These are phyloP conservation scores for Amphilophus citrinellus DNA, from an alignment of 2,113 vertebrate genomes.

Conservation along the genomic window DNA sequence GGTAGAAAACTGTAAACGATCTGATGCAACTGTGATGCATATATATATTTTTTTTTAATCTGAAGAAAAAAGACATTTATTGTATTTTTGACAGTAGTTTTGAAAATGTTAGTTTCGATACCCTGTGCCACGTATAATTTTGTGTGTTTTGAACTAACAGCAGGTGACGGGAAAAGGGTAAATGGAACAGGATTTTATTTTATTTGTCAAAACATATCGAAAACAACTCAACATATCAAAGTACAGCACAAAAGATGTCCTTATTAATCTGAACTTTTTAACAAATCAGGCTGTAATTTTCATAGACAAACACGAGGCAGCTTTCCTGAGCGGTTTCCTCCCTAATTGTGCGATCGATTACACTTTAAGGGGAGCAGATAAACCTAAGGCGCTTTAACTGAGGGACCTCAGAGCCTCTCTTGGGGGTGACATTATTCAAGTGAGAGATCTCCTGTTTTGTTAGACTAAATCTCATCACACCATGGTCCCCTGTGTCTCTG, in stretches of 20 bases:
- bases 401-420: constrained; percentile 36
- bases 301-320: neutral
- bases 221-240: constrained; percentile 8
- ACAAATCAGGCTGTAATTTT: constrained; percentile 24
- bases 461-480: constrained; percentile 63
- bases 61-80: neutral
- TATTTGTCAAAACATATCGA: constrained; percentile 19
- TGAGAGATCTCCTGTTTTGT: constrained; percentile 70
- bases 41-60: neutral
- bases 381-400: constrained; percentile 5
- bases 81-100: constrained; percentile 18
- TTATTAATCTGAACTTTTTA: constrained; percentile 21
- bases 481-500: constrained; percentile 30
- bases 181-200: constrained; percentile 17
- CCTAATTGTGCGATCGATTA: constrained; percentile 7
- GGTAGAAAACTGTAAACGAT: neutral
- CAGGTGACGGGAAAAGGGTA: neutral
- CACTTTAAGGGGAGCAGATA: constrained; percentile 16
- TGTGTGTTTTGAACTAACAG: constrained; percentile 7
- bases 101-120: neutral
- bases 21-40: neutral
- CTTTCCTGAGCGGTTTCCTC: constrained; percentile 5
- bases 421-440: constrained; percentile 65
- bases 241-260: neutral
- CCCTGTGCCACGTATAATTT: neutral